Evolutionary conservation across 2,888 invertebrate species (phyloP).

Genomic region (Lasioglossum morio): DNA sequence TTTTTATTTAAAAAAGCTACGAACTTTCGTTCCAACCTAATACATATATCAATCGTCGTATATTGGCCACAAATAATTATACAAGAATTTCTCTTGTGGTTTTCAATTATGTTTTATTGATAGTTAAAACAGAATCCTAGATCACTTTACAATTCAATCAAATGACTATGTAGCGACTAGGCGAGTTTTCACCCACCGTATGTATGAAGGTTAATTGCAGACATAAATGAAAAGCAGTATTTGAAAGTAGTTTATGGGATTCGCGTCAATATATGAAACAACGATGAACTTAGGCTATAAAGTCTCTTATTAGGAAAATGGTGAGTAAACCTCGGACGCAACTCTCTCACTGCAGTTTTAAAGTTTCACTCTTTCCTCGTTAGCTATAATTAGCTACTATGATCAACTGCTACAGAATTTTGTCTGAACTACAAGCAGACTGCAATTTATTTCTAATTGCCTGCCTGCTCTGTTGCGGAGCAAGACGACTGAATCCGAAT

Average conservation of each 20-base stretch:
- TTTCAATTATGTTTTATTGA: neutral
- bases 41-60: neutral
- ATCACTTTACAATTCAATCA: neutral
- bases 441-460: slow-evolving; percentile 4
- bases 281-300: neutral
- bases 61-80: neutral
- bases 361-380: slow-evolving; percentile 2
- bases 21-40: no score
- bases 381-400: neutral
- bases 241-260: neutral
- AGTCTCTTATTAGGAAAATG: neutral
- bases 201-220: neutral
- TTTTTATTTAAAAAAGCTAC: no score
- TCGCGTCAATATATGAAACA: neutral
- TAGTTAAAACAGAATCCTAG: neutral
- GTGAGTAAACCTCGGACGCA: neutral
- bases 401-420: neutral
- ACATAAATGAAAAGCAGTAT: neutral
- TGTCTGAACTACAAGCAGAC: neutral
- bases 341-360: neutral
- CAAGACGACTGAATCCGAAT: neutral
- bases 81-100: neutral
- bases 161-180: neutral
- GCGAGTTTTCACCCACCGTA: neutral
- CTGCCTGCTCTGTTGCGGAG: neutral